Base-by-base conservation (phyloP, 2,113 vertebrate species). In the Vimba vimba region DNA sequence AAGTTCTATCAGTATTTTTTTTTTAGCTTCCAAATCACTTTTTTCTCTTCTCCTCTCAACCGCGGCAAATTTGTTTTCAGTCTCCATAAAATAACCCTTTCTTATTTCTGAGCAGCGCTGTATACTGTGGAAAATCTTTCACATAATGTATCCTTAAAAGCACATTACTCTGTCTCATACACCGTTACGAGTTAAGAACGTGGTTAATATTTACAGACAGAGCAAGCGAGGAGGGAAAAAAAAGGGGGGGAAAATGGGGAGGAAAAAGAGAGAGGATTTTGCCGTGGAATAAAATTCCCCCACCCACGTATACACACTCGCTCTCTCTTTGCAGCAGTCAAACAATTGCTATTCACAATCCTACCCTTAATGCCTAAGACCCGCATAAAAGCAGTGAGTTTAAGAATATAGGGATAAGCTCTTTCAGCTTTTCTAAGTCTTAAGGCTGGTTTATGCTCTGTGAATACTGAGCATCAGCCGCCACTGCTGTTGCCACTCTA, bases 281-380 rank as follows among this genome's bases (percentile, higher is more conserved):
- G 89, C 92, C 74, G 68, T 86, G 90, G 92, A 95, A 95, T 95
- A 95, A 94, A 94, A 94, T 92, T 91, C 92, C 93, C 92, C 93
- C 94, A 94, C 94, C 93, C 95, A 94, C 94, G 82, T 92, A 92
- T 92, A 93, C 93, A 93, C 92, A 92, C 93, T 93, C 93, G 89
- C 93, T 92, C 92, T 84, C 86, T 94, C 91, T 90, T 92, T 94
- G 93, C 91, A 89, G 92, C 93, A 90, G 92, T 94, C 92, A 92
- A 95, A 96, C 95, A 96, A 95, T 96, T 94, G 93, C 94, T 92
- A 93, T 94, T 94, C 94, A 95, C 95, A 96, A 96, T 95, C 94
- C 94, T 95, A 94, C 95, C 94, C 94, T 95, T 95, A 96, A 95
- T 94, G 94, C 95, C 92, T 95, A 94, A 95, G 94, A 95, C 92